Evolutionary conservation across 1,140 invertebrate genomes (phyloP), one percentile per base, ranked within the genome.

Genomic region (Drosophila dunni): DNA sequence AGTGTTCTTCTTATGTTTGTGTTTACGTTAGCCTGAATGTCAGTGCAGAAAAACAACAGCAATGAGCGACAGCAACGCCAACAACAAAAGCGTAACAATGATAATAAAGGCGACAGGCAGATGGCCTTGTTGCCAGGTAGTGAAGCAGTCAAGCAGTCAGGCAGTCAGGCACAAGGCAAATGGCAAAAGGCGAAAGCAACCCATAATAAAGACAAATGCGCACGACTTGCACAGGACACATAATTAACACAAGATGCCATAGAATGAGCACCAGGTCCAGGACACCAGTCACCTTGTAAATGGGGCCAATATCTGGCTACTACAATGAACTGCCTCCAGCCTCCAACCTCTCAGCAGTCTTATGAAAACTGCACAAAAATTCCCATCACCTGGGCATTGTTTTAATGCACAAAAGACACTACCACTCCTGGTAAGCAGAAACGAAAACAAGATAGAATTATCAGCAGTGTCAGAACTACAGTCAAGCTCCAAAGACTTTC

Each of bases 121-220:
- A 73, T 86, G 82, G 74, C 82, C 82, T 86, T 86, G 82, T 65
- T 82, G 66, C 64, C 82, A 78, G 82, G 81, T 85, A 70, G 50
- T 57, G 15, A 34, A 33, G 40, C 29, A 45, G n/a, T 17, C 76
- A 75, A 29, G 24, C 24, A 29, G 24, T 29, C 24, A 29, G 79
- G 69, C 73, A 68, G 60, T 50, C 51, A 68, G 51, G 51, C 44
- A 72, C 29, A 45, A 44, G 50, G 33, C 34, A 7, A 15, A 15
- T 29, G 38, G 64, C 46, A 51, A 46, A 66, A 51, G 67, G 46
- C 64, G 51, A 24, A 38, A 29, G 66, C 71, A 44, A 65, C 46
- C 71, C 57, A 82, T 86, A 86, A 86, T 88, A 86, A 86, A 86
- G 82, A 86, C 82, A 86, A 86, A 86, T 86, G 83, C 83, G 81